Base-by-base conservation (phyloP, 2,113 vertebrate genomes). In the Gymnarchus niloticus region DNA sequence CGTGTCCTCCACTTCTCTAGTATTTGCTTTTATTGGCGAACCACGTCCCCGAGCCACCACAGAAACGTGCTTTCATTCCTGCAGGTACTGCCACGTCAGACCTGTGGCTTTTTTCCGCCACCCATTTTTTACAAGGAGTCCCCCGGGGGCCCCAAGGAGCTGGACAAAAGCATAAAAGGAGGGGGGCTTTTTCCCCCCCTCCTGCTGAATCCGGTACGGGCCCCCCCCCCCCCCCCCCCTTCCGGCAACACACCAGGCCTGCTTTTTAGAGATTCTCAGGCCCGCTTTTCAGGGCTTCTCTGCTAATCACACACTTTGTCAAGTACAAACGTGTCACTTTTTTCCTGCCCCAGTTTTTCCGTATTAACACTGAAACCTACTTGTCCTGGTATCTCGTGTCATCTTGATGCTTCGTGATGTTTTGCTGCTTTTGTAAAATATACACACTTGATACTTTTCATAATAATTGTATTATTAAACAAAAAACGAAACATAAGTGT, bases 41-140 rank as follows among this genome's bases (percentile, higher is more conserved):
- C 8, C 21, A 7, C 8, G 44, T n/a, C 23, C 6, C 6, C 41
- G 76, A 48, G 8, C 0, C 4, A 19, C 6, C 6, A 6, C 6
- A 7, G 14, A 77, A 37, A 44, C 14, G 17, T 54, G 9, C 49
- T 85, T 48, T 17, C 33, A 14, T 48, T 25, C 48, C 33, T 91
- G 44, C 90, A 98, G 98, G 98, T 99, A 87, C 96, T 99, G 92
- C 98, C 98, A 83, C 95, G 98, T 77, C 98, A 99, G 92, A 99
- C 98, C 0, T 99, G 98, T 88, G 98, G 98, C 81, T 94, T 99
- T 86, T 99, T 99, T 92, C 99, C 98, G 59, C 98, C 99, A 91
- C 99, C 97, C 21, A 99, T 99, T 93, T 99, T 98, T 95, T 98
- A 99, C 92, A 97, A 97, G 88, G 98, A 99, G 86, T 99, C 98